A percentile compares a stretch with the other conserved stretches of the same genome.
Evolutionary conservation across 2,888 invertebrate genomes (phyloP).

Genomic region (Catocala sponsa): DNA sequence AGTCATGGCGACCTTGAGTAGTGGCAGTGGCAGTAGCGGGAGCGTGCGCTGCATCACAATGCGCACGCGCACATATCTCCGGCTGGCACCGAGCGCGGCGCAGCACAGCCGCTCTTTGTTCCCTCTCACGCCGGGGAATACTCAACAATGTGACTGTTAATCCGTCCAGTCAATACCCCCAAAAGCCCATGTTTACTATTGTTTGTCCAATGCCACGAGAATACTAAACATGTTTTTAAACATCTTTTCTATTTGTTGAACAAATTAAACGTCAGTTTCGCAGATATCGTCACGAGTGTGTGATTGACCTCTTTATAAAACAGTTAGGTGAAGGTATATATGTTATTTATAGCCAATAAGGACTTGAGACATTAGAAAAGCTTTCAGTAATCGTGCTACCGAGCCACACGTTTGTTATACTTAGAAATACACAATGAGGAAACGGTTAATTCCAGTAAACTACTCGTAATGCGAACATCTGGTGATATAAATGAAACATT

Average conservation of each 20-base stretch:
- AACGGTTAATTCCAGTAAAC: conserved; percentile 5
- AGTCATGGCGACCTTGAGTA: conserved; percentile 70
- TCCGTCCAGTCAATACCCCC: conserved; percentile 63
- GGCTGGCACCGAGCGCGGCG: conserved; percentile 51
- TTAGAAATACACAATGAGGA: neutral
- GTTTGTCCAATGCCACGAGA: conserved; percentile 51
- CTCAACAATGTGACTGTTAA: conserved; percentile 53
- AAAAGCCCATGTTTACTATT: conserved; percentile 58
- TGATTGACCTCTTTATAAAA: conserved; percentile 41
- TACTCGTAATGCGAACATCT: conserved; percentile 6
- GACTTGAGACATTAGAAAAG: too few relatives aligned
- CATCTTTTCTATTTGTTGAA: conserved; percentile 52
- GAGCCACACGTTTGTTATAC: too few relatives aligned
- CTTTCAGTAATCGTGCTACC: too few relatives aligned
- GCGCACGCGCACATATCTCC: conserved; percentile 57
- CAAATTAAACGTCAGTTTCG: conserved; percentile 42
- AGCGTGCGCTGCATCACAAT: conserved; percentile 76
- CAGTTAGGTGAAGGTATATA: neutral
- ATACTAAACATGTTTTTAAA: conserved; percentile 53
- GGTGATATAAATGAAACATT: neutral
- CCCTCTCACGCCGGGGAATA: conserved; percentile 55
- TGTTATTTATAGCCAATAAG: too few relatives aligned
- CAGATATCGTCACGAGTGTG: conserved; percentile 45
- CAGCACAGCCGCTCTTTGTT: conserved; percentile 63
- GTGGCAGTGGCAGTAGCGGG: conserved; percentile 59